Conservation (phyloP, 2,113 vertebrate genomes). For the Apistogramma diplotaenia region DNA sequence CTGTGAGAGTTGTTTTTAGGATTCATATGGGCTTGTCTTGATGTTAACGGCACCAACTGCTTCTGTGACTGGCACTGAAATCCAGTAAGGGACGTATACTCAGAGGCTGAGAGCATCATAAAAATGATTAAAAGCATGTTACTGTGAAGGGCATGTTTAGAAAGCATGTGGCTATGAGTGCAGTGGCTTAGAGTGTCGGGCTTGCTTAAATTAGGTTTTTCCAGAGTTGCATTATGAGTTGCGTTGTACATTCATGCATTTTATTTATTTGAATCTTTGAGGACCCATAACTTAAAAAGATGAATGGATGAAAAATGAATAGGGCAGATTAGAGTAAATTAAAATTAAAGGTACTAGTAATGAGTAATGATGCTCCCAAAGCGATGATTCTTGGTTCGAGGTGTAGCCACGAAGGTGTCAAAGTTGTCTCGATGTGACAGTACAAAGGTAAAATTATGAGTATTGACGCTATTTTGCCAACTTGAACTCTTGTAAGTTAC, state of each 20-base stretch:
- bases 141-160: constrained; percentile 21
- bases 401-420: not conserved
- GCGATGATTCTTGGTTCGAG: not conserved
- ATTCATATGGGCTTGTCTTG: constrained; percentile 41
- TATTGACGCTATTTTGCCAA: not conserved
- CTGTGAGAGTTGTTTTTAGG: constrained; percentile 42
- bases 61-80: constrained; percentile 44
- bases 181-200: not conserved
- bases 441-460: not conserved
- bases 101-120: constrained; percentile 49
- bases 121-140: constrained; percentile 48
- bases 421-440: not conserved
- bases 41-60: constrained; percentile 48
- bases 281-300: not conserved
- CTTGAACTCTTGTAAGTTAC: not conserved
- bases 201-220: constrained; percentile 29
- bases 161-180: constrained; percentile 18
- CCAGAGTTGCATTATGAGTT: not conserved
- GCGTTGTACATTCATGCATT: not conserved
- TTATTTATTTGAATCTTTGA: not conserved
- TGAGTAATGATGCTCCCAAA: not conserved
- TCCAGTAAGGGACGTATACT: constrained; percentile 25
- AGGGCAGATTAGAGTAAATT: not conserved
- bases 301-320: not conserved
- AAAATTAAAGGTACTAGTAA: not conserved